These are phyloP conservation scores for Hemiprocne comata DNA, from an alignment of 2,113 vertebrate species.

Conservation along the genomic window DNA sequence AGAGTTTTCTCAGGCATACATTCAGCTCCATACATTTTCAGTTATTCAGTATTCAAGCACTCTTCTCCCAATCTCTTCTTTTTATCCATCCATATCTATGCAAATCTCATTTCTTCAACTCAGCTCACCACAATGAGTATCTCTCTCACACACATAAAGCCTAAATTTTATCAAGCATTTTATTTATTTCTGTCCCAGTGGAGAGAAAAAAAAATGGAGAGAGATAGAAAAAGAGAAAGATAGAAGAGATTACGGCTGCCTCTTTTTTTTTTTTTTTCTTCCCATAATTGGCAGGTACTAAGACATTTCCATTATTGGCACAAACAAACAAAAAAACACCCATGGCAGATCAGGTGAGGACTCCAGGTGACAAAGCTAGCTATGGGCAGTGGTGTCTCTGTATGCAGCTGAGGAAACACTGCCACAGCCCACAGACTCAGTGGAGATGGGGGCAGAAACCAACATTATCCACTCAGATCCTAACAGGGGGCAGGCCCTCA, in stretches of 20 bases:
- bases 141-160: slow-evolving; percentile 44
- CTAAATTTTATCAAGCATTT: slow-evolving; percentile 69
- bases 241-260: not conserved
- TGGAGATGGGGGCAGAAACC: not conserved
- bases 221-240: not conserved
- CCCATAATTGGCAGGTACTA: slow-evolving; percentile 31
- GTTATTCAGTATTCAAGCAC: slow-evolving; percentile 44
- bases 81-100: slow-evolving; percentile 63
- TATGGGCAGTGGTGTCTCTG: not conserved
- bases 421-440: not conserved
- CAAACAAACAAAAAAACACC: not conserved
- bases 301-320: slow-evolving; percentile 23
- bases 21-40: slow-evolving; percentile 15
- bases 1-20: not conserved
- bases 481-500: not conserved
- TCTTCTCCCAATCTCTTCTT: slow-evolving; percentile 38
- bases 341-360: not conserved
- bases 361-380: not conserved
- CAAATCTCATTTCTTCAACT: slow-evolving; percentile 66
- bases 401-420: not conserved
- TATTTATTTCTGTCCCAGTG: slow-evolving; percentile 50
- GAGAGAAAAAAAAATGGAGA: slow-evolving; percentile 3
- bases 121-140: slow-evolving; percentile 56
- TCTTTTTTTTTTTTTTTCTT: not conserved
- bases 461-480: not conserved